Conservation (phyloP, 2,888 invertebrate species). For the Papilio demoleus region DNA sequence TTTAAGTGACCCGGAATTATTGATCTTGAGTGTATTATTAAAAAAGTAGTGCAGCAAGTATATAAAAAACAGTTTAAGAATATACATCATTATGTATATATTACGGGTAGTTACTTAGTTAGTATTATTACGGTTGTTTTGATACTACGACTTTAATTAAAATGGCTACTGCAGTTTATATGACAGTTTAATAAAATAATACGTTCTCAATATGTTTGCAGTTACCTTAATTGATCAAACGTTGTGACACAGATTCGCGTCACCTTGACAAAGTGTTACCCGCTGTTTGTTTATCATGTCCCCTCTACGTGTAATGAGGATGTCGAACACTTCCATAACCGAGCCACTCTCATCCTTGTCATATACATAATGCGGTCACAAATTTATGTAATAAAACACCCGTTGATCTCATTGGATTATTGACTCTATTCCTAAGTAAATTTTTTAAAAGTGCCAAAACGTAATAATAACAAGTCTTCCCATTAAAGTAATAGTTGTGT, state of each 20-base stretch:
- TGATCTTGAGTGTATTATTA: no score
- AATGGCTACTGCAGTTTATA: no score
- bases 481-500: background rate
- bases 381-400: background rate
- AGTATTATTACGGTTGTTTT: no score
- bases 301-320: conserved; percentile 52
- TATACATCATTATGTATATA: no score
- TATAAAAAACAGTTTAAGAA: no score
- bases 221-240: conserved; percentile 20
- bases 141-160: no score
- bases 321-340: conserved; percentile 49
- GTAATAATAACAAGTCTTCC: background rate
- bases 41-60: no score
- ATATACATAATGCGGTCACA: conserved; percentile 6
- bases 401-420: background rate
- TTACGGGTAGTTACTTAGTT: no score
- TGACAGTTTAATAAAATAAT: conserved; percentile 18
- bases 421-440: no score
- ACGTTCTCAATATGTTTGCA: background rate
- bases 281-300: conserved; percentile 51
- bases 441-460: background rate
- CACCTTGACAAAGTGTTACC: conserved; percentile 55
- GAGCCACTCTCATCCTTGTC: conserved; percentile 32
- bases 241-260: conserved; percentile 42
- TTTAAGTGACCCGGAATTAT: no score